These are phyloP conservation scores for Chanos chanos DNA, from an alignment of 2,797 vertebrate species.

Conservation along the genomic window DNA sequence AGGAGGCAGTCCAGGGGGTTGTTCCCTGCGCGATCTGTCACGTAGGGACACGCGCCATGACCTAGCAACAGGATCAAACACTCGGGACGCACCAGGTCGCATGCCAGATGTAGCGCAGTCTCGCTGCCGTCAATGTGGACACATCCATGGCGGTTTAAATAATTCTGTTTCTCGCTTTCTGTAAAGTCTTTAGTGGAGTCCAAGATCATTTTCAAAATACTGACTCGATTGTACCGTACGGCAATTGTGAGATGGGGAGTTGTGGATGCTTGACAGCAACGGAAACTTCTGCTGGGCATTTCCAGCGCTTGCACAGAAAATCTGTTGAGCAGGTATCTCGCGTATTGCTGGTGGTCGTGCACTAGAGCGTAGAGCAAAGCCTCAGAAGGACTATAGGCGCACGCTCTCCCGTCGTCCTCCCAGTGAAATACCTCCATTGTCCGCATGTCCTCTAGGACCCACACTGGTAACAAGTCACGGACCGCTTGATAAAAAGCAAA, in stretches of 20 bases:
- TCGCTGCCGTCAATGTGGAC: constrained; percentile 79
- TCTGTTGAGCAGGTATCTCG: constrained; percentile 78
- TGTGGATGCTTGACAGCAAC: constrained; percentile 71
- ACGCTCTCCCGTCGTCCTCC: constrained; percentile 84
- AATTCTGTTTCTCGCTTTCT: constrained; percentile 41
- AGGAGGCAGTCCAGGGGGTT: constrained; percentile 80
- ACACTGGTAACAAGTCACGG: constrained; percentile 82
- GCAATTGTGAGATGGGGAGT: constrained; percentile 83
- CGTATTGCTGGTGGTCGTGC: constrained; percentile 89
- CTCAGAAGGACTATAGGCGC: constrained; percentile 82
- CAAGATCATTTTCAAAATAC: constrained; percentile 77
- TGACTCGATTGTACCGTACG: constrained; percentile 84
- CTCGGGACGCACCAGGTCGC: constrained; percentile 79
- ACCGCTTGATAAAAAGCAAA: constrained; percentile 92
- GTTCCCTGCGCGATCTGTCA: constrained; percentile 61
- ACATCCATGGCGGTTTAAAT: constrained; percentile 79
- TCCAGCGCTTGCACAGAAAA: constrained; percentile 75
- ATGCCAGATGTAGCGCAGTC: constrained; percentile 80
- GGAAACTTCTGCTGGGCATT: constrained; percentile 78
- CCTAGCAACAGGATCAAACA: constrained; percentile 83
- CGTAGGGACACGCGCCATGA: constrained; percentile 75
- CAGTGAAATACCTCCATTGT: constrained; percentile 90
- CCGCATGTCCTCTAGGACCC: constrained; percentile 91
- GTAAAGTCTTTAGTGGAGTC: constrained; percentile 66
- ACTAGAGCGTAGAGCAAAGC: constrained; percentile 90